Evolutionary conservation across 2,797 vertebrate genomes (phyloP), one percentile per base, ranked within the genome.

Genomic region (Phrynocephalus forsythii): DNA sequence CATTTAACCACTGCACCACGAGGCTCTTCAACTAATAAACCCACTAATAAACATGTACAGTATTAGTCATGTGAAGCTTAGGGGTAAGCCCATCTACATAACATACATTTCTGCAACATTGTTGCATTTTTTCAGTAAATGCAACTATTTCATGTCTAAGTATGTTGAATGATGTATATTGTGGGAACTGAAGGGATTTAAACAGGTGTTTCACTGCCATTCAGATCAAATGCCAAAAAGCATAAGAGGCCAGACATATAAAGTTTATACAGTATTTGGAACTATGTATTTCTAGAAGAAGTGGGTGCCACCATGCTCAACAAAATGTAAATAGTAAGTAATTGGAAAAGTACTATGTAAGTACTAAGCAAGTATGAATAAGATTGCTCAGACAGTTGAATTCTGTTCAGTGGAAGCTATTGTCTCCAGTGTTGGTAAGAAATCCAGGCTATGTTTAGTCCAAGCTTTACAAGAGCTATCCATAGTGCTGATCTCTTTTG

Each of bases 181-280:
- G 52, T 9, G 52, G 9, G 11, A 72, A 30, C 11, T 3, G 1
- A 3, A 3, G 18, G 63, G 13, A 10, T 44, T 16, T 24, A 15
- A 87, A 26, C 50, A 73, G 4, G 13, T 44, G 26, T 26, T 84
- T 81, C 24, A 77, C 56, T 26, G 3, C 1, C 44, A 69, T 44
- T 85, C 77, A 69, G 22, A 69, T 79, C 50, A 71, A 63, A n/a
- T 16, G n/a, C 11, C 7, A 73, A 24, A 7, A 6, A 69, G 10
- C 5, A n/a, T 18, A 56, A 83, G 3, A 0, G 83, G 8, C 26
- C 28, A 1, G 6, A 0, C 1, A 28, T 9, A 75, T 75, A 33
- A 80, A 66, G 11, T 10, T 0, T 0, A 11, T 0, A 0, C 63
- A 44, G 28, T 30, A 44, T 9, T 83, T 50, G 66, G 13, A 20